These are phyloP conservation scores for Mechanitis messenoides DNA, from an alignment of 2,888 invertebrate species.

Conservation along the genomic window DNA sequence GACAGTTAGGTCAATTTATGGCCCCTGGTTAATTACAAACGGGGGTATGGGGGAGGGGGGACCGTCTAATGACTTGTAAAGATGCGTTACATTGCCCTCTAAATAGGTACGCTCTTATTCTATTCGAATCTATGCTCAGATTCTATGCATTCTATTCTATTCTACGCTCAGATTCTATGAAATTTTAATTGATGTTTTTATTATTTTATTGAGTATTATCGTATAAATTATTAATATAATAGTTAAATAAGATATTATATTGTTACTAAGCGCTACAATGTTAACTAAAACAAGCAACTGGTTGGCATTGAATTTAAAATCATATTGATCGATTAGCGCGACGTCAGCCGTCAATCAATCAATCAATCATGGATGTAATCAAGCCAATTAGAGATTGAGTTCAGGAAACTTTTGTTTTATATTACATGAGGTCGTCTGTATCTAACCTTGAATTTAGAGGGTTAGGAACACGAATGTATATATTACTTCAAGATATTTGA, in stretches of 20 bases:
- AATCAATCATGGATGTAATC: constrained; percentile 37
- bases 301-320: not conserved
- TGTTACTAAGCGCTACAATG: too few relatives aligned
- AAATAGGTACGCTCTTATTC: constrained; percentile 5
- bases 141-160: too few relatives aligned
- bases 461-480: too few relatives aligned
- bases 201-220: too few relatives aligned
- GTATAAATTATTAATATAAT: too few relatives aligned
- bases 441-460: not conserved
- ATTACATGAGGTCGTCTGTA: not conserved
- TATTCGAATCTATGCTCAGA: not conserved
- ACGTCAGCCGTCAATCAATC: constrained; percentile 60
- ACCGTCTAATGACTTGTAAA: constrained; percentile 72
- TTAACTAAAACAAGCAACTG: not conserved
- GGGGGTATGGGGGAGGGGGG: constrained; percentile 41
- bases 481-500: too few relatives aligned
- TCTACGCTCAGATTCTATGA: too few relatives aligned
- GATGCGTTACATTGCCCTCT: constrained; percentile 39
- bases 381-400: constrained; percentile 2
- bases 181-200: too few relatives aligned
- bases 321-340: constrained; percentile 25
- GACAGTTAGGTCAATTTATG: constrained; percentile 77
- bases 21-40: constrained; percentile 75
- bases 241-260: too few relatives aligned
- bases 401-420: not conserved